Base-by-base conservation (phyloP, 2,797 vertebrate genomes). In the Anguilla pacifica region DNA sequence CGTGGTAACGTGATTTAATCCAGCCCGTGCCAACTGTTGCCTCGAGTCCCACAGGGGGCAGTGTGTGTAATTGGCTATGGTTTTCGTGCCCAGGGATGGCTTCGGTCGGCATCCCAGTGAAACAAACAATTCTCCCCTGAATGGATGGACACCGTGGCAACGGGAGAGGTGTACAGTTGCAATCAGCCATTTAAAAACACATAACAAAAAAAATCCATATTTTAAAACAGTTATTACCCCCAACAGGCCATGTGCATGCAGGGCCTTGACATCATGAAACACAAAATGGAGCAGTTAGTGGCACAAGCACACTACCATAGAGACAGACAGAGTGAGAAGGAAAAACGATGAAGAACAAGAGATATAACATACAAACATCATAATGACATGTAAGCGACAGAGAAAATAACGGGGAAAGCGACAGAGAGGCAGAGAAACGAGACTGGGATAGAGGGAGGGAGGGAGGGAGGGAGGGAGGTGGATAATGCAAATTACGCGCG, bases 401-500 rank as follows among this genome's bases (percentile, higher is more conserved):
- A 59, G 22, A 82, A 61, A 74, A 83, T 35, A 77, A 46, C 31
- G 59, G 51, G 85, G 22, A 35, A 25, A 49, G 10, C n/a, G 70
- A 25, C 64, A 88, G 57, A 31, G 77, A 19, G 59, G 88, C 53
- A n/a, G 67, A 39, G 39, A 19, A 51, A n/a, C n/a, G 85, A 43
- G 4, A 84, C 11, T 46, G 79, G 43, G 84, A 85, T 82, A 79
- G 82, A 53, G 72, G n/a, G 35, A 1, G 13, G 53, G 57, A 88
- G 72, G n/a, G 35, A 1, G 17, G 59, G 57, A 88, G 15, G 22
- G 17, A 74, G 43, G 6, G 87, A 77, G 46, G 87, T 84, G 59
- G 59, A 90, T 88, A 86, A 89, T 89, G 86, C 28, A 91, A 91
- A 92, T 92, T 91, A 87, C 87, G 90, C 86, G 81, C 89, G 59